Evolutionary conservation across 1,140 invertebrate species (phyloP), one percentile per base, ranked within the genome.

Genomic region (Gonatopus flavifemur): DNA sequence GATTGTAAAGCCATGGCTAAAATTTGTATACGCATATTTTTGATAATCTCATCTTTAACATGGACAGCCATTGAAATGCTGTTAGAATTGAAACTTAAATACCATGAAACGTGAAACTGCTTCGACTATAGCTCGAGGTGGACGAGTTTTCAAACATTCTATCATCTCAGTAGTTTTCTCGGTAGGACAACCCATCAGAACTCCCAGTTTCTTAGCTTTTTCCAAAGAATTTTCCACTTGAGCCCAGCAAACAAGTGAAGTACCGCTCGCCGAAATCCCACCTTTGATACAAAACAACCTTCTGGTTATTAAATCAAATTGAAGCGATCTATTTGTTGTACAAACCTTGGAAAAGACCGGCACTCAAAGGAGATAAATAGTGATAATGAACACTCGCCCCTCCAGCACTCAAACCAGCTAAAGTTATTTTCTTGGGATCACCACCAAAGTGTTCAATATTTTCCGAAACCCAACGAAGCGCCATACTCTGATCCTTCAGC

Each of bases 191-290:
- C 89, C 89, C 1, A 94, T 72, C 3, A 81, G 72, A 2, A 72
- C 61, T 0, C 85, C 86, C 3, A 94, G 66, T 52, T 83, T 77
- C 35, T 82, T 80, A 0, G 90, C 83, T 60, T 90, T 90, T 51
- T 85, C 78, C 2, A 81, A 68, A 0, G 88, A 78, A 28, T 86
- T 83, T 61, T 86, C 79, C 1, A 84, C 79, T 30, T 88, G 77
- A 0, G 87, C 82, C 91, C 88, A 94, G 2, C 83, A 83, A 57
- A 81, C 76, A 1, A 91, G 70, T 3, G 85, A 83, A 12, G 86
- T 86, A 0, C 91, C 92, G 64, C 90, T 93, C 72, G 88, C 83
- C 0, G 91, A 85, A 36, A 94, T 86, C 3, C 86, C 90, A 39
- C 84, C 80, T 64, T 12, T 22, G 3, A n/a, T n/a, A n/a, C n/a